Conservation (phyloP, 2,113 vertebrate genomes). For the Piprites chloris region DNA sequence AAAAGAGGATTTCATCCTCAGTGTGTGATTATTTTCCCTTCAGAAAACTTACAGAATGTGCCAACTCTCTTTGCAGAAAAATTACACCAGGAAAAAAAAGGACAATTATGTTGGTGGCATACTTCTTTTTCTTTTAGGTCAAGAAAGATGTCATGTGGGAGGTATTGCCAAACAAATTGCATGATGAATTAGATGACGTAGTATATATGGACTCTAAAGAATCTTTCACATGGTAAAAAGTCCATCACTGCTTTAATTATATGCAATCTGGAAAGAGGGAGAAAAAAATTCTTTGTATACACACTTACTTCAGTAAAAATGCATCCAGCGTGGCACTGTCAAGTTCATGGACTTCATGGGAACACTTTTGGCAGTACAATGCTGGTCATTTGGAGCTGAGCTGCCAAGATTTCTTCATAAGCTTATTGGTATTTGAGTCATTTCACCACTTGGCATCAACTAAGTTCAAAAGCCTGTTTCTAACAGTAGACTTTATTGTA, state of each 20-base stretch:
- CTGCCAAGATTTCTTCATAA: constrained; percentile 10
- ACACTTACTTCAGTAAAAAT: not conserved
- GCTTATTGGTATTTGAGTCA: constrained; percentile 31
- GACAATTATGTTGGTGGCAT: constrained; percentile 32
- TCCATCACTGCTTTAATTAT: not conserved
- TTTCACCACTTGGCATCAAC: constrained; percentile 22
- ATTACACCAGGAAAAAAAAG: constrained; percentile 44
- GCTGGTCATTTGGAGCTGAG: constrained; percentile 2
- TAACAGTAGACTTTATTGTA: constrained; percentile 49
- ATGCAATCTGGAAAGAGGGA: not conserved
- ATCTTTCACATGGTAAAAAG: not conserved
- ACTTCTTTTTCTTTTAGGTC: constrained; percentile 9
- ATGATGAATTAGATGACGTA: not conserved
- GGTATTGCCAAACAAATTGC: constrained; percentile 33
- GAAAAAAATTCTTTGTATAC: not conserved
- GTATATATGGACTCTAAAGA: not conserved
- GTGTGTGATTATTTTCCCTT: constrained; percentile 1
- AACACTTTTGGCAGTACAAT: not conserved
- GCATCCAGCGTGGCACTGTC: not conserved
- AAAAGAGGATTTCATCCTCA: not conserved
- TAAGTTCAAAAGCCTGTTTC: constrained; percentile 27
- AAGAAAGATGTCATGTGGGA: constrained; percentile 5
- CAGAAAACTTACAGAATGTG: not conserved
- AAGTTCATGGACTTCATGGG: not conserved
- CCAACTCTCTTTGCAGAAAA: not conserved